These are phyloP conservation scores for Marmota monax DNA, from an alignment of 2,113 vertebrate species.

Conservation along the genomic window DNA sequence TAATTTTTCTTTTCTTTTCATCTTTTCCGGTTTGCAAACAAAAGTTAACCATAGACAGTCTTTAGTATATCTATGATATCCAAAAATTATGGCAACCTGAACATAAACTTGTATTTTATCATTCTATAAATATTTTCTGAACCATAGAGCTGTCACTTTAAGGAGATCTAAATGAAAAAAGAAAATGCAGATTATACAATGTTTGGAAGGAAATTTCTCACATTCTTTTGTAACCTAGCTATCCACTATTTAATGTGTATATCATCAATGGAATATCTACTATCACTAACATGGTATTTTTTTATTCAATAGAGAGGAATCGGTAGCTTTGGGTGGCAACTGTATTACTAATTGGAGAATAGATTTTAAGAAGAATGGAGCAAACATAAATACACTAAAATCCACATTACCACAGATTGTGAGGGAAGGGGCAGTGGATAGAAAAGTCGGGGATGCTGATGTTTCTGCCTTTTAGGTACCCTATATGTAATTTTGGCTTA, in stretches of 20 bases:
- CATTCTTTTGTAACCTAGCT: constrained; percentile 26
- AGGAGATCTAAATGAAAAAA: neutral
- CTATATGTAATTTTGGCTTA: constrained; percentile 17
- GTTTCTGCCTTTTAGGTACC: neutral
- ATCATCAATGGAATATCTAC: neutral
- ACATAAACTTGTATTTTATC: constrained; percentile 38
- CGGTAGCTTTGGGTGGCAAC: constrained; percentile 8
- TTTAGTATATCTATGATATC: neutral
- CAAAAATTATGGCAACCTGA: constrained; percentile 11
- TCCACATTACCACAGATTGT: neutral
- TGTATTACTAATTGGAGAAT: neutral
- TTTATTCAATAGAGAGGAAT: neutral
- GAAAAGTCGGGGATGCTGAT: neutral
- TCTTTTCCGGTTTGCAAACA: constrained; percentile 36
- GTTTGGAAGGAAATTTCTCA: constrained; percentile 23
- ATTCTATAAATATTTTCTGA: constrained; percentile 6
- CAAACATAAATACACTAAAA: constrained; percentile 8
- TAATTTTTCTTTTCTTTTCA: constrained; percentile 46
- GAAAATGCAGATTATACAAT: neutral
- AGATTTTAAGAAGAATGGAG: constrained; percentile 10
- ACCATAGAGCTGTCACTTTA: constrained; percentile 12
- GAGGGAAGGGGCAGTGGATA: neutral
- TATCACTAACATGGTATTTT: neutral
- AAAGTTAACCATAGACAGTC: neutral
- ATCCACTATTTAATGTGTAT: neutral